A percentile compares a stretch with the other conserved stretches of the same genome.
phyloP scores from a whole-genome alignment of 2,888 invertebrate genomes.

The Acanthacorydalis orientalis region DNA sequence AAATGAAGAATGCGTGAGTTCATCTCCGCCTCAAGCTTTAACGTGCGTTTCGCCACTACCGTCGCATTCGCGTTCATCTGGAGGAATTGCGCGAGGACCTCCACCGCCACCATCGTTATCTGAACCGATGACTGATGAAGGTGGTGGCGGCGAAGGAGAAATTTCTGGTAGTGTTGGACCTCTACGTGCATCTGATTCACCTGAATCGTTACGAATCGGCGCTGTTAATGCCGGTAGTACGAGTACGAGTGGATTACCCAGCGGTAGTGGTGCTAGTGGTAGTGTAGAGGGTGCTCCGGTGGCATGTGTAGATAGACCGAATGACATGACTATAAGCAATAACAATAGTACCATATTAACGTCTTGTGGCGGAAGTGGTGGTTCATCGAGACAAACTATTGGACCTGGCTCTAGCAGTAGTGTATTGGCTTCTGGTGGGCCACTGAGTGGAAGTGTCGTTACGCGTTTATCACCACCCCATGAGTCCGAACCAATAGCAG shows the following conservation, averaged over 20 bases:
- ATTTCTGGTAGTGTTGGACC: constrained; percentile 18
- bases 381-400: too few relatives aligned
- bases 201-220: background rate
- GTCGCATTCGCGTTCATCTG: constrained; percentile 11
- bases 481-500: constrained; percentile 49
- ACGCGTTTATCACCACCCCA: constrained; percentile 43
- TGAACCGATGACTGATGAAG: constrained; percentile 17
- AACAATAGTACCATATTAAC: constrained; percentile 8
- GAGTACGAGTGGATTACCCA: constrained; percentile 5
- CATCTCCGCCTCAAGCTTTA: constrained; percentile 10
- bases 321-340: constrained; percentile 8
- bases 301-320: constrained; percentile 3
- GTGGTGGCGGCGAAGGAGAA: constrained; percentile 16
- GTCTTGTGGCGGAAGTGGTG: constrained; percentile 1
- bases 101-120: constrained; percentile 9
- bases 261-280: too few relatives aligned
- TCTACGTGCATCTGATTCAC: background rate
- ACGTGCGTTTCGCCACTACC: constrained; percentile 3
- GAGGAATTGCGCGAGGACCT: constrained; percentile 7
- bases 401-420: too few relatives aligned
- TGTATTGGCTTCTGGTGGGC: too few relatives aligned
- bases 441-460: too few relatives aligned
- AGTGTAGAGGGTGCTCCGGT: too few relatives aligned
- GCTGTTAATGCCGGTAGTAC: constrained; percentile 2
- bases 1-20: constrained; percentile 3